Base-by-base conservation (phyloP, 2,113 vertebrate species). In the Podocnemis expansa region DNA sequence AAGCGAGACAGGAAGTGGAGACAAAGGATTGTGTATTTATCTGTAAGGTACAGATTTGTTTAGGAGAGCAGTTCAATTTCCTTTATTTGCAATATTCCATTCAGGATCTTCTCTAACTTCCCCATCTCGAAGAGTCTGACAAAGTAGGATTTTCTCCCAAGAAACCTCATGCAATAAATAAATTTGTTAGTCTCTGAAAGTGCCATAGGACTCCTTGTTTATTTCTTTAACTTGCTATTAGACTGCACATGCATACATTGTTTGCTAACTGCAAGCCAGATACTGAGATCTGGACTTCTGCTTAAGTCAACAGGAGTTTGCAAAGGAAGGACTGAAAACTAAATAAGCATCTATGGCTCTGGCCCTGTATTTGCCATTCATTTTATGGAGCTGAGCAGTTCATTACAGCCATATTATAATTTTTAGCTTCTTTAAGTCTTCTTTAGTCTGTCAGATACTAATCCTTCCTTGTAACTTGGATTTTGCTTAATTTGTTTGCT, bases 401-500 rank as follows among this genome's bases (percentile, higher is more conserved):
- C 70, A 73, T 95, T 92, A 55, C 47, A 82, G 43, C 49, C 78
- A 22, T 88, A 85, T 92, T 92, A 55, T 11, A 85, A 85, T 63
- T 88, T 94, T 25, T 80, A 79, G 25, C 87, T 93, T 89, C 93
- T 89, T 90, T 84, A 95, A 96, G 73, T 84, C 45, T 81, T 27
- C 75, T 93, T 95, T 92, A 80, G 81, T 92, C 84, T 91, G 73
- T 90, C 86, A 94, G 83, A 93, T 34, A 41, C 45, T 88, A 54
- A 22, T 73, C 84, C 85, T 90, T 90, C 80, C 34, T 13, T 80
- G 43, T 86, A 92, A 81, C 80, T 87, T 87, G 47, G 73, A 21
- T 86, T 91, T 85, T 89, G 52, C 83, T 95, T 87, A 25, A 95
- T 95, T 90, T 90, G 54, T 91, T 92, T 82, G 52, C 82, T 91